phyloP scores from a whole-genome alignment of 2,113 vertebrate genomes.

The Pungitius pungitius region DNA sequence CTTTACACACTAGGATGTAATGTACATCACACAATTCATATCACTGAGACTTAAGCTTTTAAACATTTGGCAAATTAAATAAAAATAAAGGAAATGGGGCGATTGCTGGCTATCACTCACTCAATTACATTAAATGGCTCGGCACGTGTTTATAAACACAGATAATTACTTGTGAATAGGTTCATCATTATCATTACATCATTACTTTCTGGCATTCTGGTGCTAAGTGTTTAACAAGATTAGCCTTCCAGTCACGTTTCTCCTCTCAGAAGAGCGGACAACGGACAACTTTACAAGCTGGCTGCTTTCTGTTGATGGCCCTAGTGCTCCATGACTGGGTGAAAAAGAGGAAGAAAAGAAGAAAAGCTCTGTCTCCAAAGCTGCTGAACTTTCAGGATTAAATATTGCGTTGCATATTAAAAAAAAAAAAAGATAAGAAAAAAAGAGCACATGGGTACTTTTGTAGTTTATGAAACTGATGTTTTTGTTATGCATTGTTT shows the following conservation, averaged over 20 bases:
- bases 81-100: constrained; percentile 43
- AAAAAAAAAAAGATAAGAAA: background rate
- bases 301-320: constrained; percentile 6
- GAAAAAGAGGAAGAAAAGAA: background rate
- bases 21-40: constrained; percentile 10
- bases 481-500: background rate
- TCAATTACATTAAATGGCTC: constrained; percentile 61
- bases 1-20: constrained; percentile 5
- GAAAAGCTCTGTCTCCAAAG: background rate
- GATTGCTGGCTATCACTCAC: constrained; percentile 54
- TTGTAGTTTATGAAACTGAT: background rate
- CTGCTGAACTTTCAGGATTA: background rate
- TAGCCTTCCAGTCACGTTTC: constrained; percentile 74
- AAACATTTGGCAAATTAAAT: constrained; percentile 42
- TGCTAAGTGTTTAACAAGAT: constrained; percentile 74
- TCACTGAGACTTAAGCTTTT: constrained; percentile 35
- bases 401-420: background rate
- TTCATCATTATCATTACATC: constrained; percentile 73
- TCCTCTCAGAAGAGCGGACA: constrained; percentile 70
- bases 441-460: background rate
- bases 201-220: constrained; percentile 69
- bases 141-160: constrained; percentile 72
- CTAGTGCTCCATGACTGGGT: no score
- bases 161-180: constrained; percentile 76
- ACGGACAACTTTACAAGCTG: constrained; percentile 63